Percentiles rank a stretch among this genome's conserved stretches.
Evolutionary conservation across 2,888 invertebrate genomes (phyloP).

Genomic region (Nemurella pictetii): DNA sequence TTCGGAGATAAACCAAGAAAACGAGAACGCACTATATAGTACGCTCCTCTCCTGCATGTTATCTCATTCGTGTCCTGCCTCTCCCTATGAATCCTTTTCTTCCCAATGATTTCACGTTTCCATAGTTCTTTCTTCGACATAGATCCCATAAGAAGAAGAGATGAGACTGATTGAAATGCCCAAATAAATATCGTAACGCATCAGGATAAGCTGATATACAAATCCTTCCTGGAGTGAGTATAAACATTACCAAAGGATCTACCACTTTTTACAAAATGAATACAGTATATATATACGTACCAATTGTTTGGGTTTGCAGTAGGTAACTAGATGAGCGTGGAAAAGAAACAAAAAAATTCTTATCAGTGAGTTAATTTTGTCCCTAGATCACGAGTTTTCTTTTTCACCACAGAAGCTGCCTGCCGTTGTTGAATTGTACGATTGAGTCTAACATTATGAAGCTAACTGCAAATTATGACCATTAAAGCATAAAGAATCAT

Average conservation of each 20-base stretch:
- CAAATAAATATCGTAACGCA: neutral
- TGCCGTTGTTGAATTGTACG: too few species aligned
- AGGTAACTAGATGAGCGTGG: too few species aligned
- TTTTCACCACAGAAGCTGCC: too few species aligned
- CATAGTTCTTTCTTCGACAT: constrained; percentile 23
- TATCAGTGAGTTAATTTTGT: too few species aligned
- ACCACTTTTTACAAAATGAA: neutral
- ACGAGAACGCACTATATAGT: neutral
- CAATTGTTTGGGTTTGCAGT: too few species aligned
- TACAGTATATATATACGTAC: too few species aligned
- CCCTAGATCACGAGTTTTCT: too few species aligned
- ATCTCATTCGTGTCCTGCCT: constrained; percentile 28
- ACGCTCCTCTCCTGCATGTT: constrained; percentile 2
- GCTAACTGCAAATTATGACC: too few species aligned
- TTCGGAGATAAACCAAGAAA: constrained; percentile 32
- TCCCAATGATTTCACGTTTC: constrained; percentile 12
- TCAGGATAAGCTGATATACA: neutral
- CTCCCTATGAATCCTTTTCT: constrained; percentile 28
- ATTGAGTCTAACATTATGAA: too few species aligned
- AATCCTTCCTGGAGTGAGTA: neutral
- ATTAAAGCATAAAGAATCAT: too few species aligned
- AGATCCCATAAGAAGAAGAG: constrained; percentile 4
- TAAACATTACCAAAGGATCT: neutral
- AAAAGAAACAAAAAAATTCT: too few species aligned
- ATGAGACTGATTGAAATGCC: constrained; percentile 31